These are phyloP conservation scores for Bombus balteatus DNA, from an alignment of 1,140 invertebrate species.

Conservation along the genomic window DNA sequence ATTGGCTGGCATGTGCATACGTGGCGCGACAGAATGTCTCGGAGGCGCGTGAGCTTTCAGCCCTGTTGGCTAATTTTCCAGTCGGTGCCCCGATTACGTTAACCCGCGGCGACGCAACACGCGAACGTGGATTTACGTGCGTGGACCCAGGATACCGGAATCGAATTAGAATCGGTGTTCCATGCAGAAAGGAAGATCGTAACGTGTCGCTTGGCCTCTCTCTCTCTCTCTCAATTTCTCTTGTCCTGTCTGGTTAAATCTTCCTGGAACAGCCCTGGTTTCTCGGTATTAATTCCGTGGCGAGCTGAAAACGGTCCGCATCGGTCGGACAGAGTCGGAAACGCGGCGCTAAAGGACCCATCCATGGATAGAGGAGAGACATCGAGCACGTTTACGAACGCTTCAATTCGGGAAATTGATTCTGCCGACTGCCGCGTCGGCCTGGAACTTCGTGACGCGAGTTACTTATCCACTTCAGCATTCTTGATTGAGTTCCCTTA, in stretches of 20 bases:
- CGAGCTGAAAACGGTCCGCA: conserved; percentile 19
- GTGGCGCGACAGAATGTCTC: not conserved
- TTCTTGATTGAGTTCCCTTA: not conserved
- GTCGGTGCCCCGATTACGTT: conserved; percentile 38
- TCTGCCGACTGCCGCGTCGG: not conserved
- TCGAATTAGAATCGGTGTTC: conserved; percentile 46
- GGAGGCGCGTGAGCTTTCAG: conserved; percentile 33
- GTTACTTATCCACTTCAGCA: conserved; percentile 9
- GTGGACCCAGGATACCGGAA: conserved; percentile 11
- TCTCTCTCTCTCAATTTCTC: not conserved
- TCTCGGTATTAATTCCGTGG: conserved; percentile 48
- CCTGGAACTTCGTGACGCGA: conserved; percentile 16
- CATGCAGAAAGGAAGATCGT: conserved; percentile 27
- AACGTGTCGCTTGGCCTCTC: not conserved
- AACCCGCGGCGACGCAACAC: conserved; percentile 42
- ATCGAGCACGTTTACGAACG: conserved; percentile 6
- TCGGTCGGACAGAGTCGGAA: not conserved
- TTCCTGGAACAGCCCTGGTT: conserved; percentile 40
- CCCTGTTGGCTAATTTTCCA: conserved; percentile 49
- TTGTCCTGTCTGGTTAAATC: conserved; percentile 34
- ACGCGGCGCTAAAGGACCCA: not conserved
- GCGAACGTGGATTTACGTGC: conserved; percentile 43
- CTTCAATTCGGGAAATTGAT: conserved; percentile 35
- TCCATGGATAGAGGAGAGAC: not conserved
- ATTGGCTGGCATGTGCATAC: not conserved